Conservation (phyloP, 1,140 invertebrate species). For the Chymomyza costata region DNA sequence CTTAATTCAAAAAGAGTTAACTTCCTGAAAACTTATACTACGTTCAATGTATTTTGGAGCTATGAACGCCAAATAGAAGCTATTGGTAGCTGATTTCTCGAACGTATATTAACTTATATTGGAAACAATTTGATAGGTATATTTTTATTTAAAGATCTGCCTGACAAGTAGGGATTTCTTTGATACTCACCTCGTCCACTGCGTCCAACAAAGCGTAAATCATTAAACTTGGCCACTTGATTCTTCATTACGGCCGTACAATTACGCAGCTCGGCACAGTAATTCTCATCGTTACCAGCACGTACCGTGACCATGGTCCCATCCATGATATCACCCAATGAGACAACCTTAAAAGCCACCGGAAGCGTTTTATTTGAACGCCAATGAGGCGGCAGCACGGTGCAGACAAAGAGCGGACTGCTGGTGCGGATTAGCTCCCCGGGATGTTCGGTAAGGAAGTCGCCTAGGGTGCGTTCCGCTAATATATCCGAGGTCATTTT, state of each 20-base stretch:
- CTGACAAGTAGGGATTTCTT: background rate
- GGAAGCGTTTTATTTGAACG: slow-evolving; percentile 98
- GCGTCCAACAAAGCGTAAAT: slow-evolving; percentile 96
- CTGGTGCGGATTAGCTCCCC: slow-evolving; percentile 95
- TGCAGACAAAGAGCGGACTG: slow-evolving; percentile 94
- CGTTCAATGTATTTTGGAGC: too few species aligned
- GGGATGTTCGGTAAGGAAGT: slow-evolving; percentile 93
- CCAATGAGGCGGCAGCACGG: slow-evolving; percentile 95
- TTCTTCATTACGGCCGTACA: slow-evolving; percentile 97
- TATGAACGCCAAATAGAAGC: too few species aligned
- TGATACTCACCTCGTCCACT: slow-evolving; percentile 93
- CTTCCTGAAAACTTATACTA: too few species aligned
- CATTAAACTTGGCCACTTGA: slow-evolving; percentile 98
- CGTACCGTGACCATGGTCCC: slow-evolving; percentile 95
- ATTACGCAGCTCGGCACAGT: slow-evolving; percentile 95
- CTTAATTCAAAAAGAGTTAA: too few species aligned
- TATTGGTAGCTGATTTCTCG: too few species aligned
- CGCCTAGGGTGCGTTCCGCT: slow-evolving; percentile 89
- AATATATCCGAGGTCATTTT: slow-evolving; percentile 93
- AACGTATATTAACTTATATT: too few species aligned
- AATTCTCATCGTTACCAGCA: slow-evolving; percentile 99
- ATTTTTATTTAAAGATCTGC: too few species aligned
- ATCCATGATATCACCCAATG: slow-evolving; percentile 93
- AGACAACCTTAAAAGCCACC: slow-evolving; percentile 93
- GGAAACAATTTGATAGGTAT: too few species aligned